Conservation (phyloP, 2,113 vertebrate species). For the Macrotus californicus region DNA sequence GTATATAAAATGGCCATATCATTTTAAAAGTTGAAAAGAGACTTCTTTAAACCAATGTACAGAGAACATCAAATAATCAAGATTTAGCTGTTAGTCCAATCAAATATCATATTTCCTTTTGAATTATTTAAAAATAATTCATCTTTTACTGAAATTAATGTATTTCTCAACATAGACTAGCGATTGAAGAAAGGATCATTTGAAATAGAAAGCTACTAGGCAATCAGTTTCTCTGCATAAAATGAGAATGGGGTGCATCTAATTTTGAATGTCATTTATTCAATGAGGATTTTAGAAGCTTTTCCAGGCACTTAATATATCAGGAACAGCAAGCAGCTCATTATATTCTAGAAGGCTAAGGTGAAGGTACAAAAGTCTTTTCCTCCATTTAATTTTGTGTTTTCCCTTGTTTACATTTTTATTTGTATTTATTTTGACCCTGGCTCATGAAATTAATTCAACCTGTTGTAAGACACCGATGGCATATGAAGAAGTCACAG, state of each 20-base stretch:
- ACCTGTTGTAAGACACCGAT: not conserved
- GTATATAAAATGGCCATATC: not conserved
- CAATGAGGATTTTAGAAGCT: not conserved
- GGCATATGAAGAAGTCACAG: not conserved
- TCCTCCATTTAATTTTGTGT: not conserved
- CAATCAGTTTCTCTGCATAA: not conserved
- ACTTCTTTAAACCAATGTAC: not conserved
- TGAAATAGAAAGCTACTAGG: not conserved
- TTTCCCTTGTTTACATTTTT: not conserved
- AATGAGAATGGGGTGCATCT: not conserved
- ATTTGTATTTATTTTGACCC: not conserved
- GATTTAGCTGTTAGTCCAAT: not conserved
- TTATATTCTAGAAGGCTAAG: not conserved
- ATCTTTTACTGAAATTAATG: not conserved
- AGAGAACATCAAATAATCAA: not conserved
- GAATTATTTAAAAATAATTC: not conserved
- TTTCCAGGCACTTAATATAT: not conserved
- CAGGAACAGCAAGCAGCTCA: not conserved
- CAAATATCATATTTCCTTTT: not conserved
- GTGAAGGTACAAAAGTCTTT: not conserved
- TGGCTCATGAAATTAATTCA: not conserved
- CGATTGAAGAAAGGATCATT: not conserved
- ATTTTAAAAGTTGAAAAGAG: not conserved
- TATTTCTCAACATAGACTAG: not conserved
- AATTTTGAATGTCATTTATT: constrained; percentile 12